Evolutionary conservation across 2,888 invertebrate genomes (phyloP), one percentile per base, ranked within the genome.

Genomic region (Orthosia cruda): DNA sequence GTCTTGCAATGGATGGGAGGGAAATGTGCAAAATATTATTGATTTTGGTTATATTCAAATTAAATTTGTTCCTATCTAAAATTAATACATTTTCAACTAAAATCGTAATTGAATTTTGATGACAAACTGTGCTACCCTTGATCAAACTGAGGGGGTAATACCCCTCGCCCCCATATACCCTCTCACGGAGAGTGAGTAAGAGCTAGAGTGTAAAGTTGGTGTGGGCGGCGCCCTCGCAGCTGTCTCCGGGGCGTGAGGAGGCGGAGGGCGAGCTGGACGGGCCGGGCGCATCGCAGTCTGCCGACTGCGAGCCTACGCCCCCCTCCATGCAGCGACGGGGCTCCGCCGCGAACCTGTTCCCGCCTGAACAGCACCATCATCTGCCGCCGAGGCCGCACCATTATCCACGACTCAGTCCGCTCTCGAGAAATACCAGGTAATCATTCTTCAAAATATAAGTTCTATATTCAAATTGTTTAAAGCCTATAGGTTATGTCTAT

Each of bases 251-350:
- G 23, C 97, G 98, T 75, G 98, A 98, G 89, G 98, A 98, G 87
- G 98, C 98, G 90, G 98, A 98, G 91, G 98, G 97, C 81, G 99
- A 99, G 92, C 97, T 98, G 86, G 99, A 99, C 90, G 99, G 98
- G 85, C 98, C 98, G n/a, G 98, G 98, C 49, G 99, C 98, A 65
- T 98, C 98, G 66, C 99, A 99, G 96, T 98, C 98, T 68, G 98
- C 98, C 89, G 99, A 99, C 97, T 99, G 99, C 95, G 99, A 99
- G 95, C 99, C 99, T 13, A 99, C 99, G 87, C 99, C 99, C 64
- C 98, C 98, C 72, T 98, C 98, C 16, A 95, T 98, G 85, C 98
- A 98, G 95, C 97, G 99, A 88, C 91, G 97, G n/a, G 98, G 98
- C 89, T 99, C 99, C 75, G 98, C 98, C 89, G 98, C 98, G 89